These are phyloP conservation scores for Zaprionus ornatus DNA, from an alignment of 1,140 invertebrate genomes.

Conservation along the genomic window DNA sequence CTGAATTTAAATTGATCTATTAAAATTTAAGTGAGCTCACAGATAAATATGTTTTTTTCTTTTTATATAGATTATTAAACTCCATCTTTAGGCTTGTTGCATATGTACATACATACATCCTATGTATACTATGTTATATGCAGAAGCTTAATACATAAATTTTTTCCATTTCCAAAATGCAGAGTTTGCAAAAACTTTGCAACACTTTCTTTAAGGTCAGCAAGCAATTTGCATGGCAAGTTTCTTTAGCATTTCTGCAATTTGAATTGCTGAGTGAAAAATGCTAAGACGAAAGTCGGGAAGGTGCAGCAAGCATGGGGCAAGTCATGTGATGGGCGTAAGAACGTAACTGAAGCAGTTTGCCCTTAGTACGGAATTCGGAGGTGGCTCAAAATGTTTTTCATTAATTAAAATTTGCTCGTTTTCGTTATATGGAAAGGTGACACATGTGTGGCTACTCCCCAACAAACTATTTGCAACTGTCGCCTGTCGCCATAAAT, in stretches of 20 bases:
- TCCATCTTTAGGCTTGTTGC: too few relatives aligned
- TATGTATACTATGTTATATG: too few relatives aligned
- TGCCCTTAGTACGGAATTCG: conserved; percentile 4
- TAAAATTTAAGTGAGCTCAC: too few relatives aligned
- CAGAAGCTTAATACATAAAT: too few relatives aligned
- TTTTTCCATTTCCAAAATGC: too few relatives aligned
- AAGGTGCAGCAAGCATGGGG: background rate
- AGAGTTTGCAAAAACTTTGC: background rate
- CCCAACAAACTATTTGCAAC: conserved; percentile 19
- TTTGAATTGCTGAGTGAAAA: background rate
- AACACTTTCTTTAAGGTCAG: background rate
- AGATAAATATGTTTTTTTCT: too few relatives aligned
- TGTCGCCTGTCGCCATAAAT: conserved; percentile 59
- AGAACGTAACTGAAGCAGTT: conserved; percentile 10
- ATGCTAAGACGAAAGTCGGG: background rate
- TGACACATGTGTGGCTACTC: conserved; percentile 28
- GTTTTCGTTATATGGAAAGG: conserved; percentile 3
- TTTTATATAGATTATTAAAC: too few relatives aligned
- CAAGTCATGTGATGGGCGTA: background rate
- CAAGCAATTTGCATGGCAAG: background rate
- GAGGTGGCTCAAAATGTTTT: conserved; percentile 42
- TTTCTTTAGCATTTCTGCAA: background rate
- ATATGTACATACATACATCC: too few relatives aligned
- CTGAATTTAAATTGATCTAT: too few relatives aligned
- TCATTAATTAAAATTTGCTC: conserved; percentile 63